Conservation (phyloP, 2,888 invertebrate genomes). For the Ormyrus thymus region DNA sequence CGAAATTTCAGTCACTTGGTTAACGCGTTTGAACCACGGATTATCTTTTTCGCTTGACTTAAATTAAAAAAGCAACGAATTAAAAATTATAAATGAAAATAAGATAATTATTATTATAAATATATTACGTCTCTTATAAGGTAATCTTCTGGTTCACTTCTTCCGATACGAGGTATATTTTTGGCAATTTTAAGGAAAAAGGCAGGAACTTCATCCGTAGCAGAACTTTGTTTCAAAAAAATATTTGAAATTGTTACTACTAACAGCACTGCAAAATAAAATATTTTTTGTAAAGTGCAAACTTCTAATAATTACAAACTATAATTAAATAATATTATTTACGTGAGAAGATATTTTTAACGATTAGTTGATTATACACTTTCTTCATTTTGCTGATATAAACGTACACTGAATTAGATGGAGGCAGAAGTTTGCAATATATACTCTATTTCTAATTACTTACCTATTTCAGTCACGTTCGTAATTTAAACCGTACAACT, state of each 20-base stretch:
- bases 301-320: too few species aligned
- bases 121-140: conserved; percentile 29
- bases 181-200: conserved; percentile 72
- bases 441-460: conserved; percentile 61
- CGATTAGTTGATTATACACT: background rate
- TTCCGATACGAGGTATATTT: conserved; percentile 62
- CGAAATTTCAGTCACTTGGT: conserved; percentile 1
- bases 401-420: conserved; percentile 29
- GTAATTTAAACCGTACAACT: conserved; percentile 22
- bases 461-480: conserved; percentile 64
- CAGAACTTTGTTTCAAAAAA: background rate
- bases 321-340: background rate
- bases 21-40: conserved; percentile 16
- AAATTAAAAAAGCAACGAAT: conserved; percentile 6
- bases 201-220: conserved; percentile 67
- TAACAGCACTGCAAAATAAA: conserved; percentile 16
- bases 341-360: background rate
- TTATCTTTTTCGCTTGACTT: conserved; percentile 7
- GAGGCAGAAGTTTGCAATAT: conserved; percentile 58
- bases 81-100: background rate
- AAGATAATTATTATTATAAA: background rate
- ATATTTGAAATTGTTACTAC: background rate
- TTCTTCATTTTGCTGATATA: conserved; percentile 36
- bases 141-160: conserved; percentile 35
- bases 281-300: background rate